Conservation (phyloP, 2,888 invertebrate genomes). For the Norana najaformis region DNA sequence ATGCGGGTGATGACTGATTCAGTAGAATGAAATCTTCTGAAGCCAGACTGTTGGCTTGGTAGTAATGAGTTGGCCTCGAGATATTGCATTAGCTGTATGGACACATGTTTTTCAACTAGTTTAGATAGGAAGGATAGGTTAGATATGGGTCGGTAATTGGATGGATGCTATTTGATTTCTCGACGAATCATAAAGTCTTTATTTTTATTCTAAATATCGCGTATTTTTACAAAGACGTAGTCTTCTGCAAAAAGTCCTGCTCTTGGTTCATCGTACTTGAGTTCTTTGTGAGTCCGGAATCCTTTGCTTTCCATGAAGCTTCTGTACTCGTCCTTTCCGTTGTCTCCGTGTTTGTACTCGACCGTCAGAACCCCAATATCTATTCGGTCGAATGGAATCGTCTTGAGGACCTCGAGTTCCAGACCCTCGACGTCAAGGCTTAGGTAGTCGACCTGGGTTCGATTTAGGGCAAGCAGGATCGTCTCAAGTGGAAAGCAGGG, state of each 20-base stretch:
- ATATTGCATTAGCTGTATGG: no score
- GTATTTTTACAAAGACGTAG: slow-evolving; percentile 31
- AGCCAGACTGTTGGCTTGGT: no score
- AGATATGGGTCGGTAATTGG: no score
- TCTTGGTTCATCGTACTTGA: slow-evolving; percentile 19
- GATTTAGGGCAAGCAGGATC: slow-evolving; percentile 76
- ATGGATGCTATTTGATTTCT: no score
- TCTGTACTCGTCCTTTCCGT: not conserved
- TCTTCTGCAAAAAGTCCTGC: slow-evolving; percentile 29
- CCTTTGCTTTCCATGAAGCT: slow-evolving; percentile 27
- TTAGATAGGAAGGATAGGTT: no score
- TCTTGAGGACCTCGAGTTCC: slow-evolving; percentile 67
- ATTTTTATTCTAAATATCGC: no score
- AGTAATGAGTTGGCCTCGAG: no score
- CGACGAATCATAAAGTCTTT: no score
- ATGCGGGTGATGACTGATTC: no score
- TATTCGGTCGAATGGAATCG: slow-evolving; percentile 68
- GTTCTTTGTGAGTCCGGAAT: slow-evolving; percentile 2
- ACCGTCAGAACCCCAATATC: slow-evolving; percentile 38
- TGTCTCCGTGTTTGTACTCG: slow-evolving; percentile 31
- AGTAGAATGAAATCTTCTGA: no score
- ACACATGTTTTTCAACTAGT: no score
- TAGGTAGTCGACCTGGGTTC: slow-evolving; percentile 73
- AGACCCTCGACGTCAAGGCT: slow-evolving; percentile 70
- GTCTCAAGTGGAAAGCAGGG: slow-evolving; percentile 84